Evolutionary conservation across 30 jellyfish, hydroid and myxozoan species (phyloP), one percentile per base, ranked within the genome.

Genomic region (Aurelia sp.): DNA sequence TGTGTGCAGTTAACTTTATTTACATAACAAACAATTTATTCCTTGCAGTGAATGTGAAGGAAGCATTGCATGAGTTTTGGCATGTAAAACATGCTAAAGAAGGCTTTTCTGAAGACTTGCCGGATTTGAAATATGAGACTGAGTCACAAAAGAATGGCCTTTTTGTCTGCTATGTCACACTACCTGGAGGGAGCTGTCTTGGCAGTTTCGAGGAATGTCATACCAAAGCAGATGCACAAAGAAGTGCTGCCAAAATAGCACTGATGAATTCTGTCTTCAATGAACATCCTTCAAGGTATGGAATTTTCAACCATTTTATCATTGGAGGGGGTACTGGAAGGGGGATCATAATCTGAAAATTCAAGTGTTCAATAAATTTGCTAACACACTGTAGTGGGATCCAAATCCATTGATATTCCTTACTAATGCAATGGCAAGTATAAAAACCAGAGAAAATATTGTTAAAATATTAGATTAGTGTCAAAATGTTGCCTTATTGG

Each of bases 101-200:
- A 31, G 67, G 60, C 27, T 17, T 20, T n/a, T 22, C 73, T 33
- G 31, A 13, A 22, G 74, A 35, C 15, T 16, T 20, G 17, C 47
- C 69, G 0, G 84, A 76, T 52, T 30, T 88, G 38, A 52, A 51
- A 50, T 88, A 88, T 64, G 97, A 88, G 48, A 59, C 80, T 5
- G 91, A 88, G 62, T 41, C 76, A 16, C 38, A 35, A 10, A 35
- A 40, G 48, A 80, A 79, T n/a, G 90, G 92, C 18, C 75, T 86
- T 13, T 88, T 57, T 79, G 88, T 78, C 18, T 88, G 97, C 63
- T 88, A 76, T 57, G 91, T 88, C 13, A 88, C 97, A 3, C 72
- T 88, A 16, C 97, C 97, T 13, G 91, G 91, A 8, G 97, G 97
- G 8, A 88, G 97, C 60, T 88, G 97, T 57, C 80, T 88, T 68